Base-by-base conservation (phyloP, 1,140 invertebrate species). In the Lordiphosa collinella region DNA sequence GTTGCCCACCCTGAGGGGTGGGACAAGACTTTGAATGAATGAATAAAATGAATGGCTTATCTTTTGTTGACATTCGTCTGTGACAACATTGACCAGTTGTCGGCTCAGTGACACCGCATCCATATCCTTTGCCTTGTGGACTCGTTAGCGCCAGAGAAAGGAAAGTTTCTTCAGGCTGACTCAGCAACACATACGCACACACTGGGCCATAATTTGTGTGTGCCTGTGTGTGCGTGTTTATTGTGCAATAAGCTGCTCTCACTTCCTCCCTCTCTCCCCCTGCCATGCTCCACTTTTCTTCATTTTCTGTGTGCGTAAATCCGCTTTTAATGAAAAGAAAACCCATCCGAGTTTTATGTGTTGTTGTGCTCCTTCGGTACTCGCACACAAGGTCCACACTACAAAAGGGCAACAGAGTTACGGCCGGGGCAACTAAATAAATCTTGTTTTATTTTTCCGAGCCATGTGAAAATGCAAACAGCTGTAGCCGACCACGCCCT, bases 261-360 rank as follows among this genome's bases (percentile, higher is more conserved):
- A 60, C 44, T 68, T 73, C 47, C 43, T 35, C 29, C 16, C 44
- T 4, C 5, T 25, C 10, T 32, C 16, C 44, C 48, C 32, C 31
- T 36, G 36, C 46, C 37, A 2, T 29, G 7, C 31, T 29, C 36
- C 44, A 60, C 72, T 66, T 62, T 58, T 41, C 35, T 52, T 52
- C 38, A 37, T 64, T 53, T 53, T 71, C 58, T 57, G 51, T 76
- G 67, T 78, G 73, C 78, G 78, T 78, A 84, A 84, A 84, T 84
- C 78, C 78, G 78, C 78, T 84, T 84, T 84, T 84, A 84, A 84
- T 84, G 78, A 84, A 84, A 84, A 84, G 78, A 84, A 84, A 84
- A 84, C 78, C 80, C 78, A 78, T 84, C 62, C 40, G 47, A 58
- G 58, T 55, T 84, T 82, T 70, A 56, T 80, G 60, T 58, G 56